These are phyloP conservation scores for Masticophis lateralis DNA, from an alignment of 2,797 vertebrate genomes.

Conservation along the genomic window DNA sequence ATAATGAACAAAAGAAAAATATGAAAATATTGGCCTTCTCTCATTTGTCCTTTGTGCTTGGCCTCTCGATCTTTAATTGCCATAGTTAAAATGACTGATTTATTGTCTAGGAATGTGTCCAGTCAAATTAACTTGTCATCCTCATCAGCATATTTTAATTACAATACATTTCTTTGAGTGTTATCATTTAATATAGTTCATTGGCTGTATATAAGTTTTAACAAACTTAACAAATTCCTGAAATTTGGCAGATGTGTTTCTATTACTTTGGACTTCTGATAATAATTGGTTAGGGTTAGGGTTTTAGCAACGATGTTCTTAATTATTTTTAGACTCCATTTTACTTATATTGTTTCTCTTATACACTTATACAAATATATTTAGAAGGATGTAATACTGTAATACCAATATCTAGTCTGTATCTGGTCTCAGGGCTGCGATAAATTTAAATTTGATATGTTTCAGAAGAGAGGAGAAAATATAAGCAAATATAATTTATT, in stretches of 20 bases:
- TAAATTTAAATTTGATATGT: neutral
- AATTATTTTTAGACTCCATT: neutral
- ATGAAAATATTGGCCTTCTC: neutral
- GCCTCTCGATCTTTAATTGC: neutral
- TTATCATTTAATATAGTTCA: neutral
- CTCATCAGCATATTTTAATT: neutral
- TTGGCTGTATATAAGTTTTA: neutral
- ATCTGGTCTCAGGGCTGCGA: neutral
- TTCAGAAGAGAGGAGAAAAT: neutral
- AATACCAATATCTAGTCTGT: neutral
- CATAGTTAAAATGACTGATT: neutral
- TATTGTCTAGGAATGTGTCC: neutral
- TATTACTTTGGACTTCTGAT: neutral
- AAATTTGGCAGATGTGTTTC: neutral
- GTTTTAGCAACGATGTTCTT: neutral
- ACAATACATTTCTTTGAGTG: neutral
- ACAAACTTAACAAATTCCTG: neutral
- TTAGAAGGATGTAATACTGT: neutral
- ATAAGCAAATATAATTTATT: neutral
- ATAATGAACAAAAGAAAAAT: neutral
- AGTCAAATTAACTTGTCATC: neutral
- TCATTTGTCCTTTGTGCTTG: neutral
- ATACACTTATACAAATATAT: neutral
- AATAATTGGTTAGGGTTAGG: neutral
- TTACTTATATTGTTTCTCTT: neutral